phyloP scores from a whole-genome alignment of 2,113 vertebrate species.

The Mormyrus lacerda region DNA sequence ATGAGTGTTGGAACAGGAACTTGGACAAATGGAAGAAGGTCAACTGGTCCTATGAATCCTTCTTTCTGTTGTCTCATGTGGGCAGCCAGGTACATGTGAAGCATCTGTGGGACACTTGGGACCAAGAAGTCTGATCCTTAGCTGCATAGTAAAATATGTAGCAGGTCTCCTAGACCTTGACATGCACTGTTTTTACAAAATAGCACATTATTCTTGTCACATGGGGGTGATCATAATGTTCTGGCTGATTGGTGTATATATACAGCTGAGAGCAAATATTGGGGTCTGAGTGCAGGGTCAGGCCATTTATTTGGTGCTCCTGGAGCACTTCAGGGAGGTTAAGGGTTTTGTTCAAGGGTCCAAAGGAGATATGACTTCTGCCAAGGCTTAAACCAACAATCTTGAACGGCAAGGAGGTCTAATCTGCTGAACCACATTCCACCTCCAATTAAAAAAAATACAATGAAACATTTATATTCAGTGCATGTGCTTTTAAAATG shows the following conservation, averaged over 20 bases:
- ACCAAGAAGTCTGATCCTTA: neutral
- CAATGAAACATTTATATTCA: neutral
- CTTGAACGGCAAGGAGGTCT: neutral
- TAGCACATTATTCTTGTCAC: too few relatives aligned
- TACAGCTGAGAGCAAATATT: neutral
- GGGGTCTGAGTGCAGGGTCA: neutral
- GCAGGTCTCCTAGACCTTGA: neutral
- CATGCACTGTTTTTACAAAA: neutral
- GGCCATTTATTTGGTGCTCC: neutral
- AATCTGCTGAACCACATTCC: neutral
- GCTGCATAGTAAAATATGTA: neutral
- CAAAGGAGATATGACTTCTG: neutral
- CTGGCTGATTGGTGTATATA: neutral
- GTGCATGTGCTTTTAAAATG: neutral
- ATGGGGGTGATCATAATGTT: neutral
- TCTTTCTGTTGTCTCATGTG: neutral
- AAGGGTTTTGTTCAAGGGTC: neutral
- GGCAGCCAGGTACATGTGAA: neutral
- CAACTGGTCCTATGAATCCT: neutral
- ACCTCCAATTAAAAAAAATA: neutral
- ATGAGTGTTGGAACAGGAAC: neutral
- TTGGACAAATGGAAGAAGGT: neutral
- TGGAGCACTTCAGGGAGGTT: neutral
- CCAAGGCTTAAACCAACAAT: neutral
- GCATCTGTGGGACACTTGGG: neutral